Evolutionary conservation across 2,797 vertebrate species (phyloP), one percentile per base, ranked within the genome.

Genomic region (Syngnathus acus): DNA sequence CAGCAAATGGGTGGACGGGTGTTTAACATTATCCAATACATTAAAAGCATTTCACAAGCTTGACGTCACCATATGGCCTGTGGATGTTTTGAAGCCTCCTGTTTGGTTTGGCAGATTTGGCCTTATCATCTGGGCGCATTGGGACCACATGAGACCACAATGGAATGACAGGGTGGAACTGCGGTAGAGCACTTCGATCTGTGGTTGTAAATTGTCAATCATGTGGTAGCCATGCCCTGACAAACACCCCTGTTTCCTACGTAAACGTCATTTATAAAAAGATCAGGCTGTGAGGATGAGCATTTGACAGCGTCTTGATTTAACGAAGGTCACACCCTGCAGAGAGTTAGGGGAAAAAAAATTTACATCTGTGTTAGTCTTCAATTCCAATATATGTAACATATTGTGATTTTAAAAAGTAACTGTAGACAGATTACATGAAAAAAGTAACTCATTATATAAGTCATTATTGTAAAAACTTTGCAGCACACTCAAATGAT

Each of bases 161-260:
- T 59, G 57, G 57, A 59, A 59, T 59, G 57, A n/a, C 17, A 59
- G 57, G 57, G 57, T 59, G 57, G 57, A 59, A 14, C 37, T 39
- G 57, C 38, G 57, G 57, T 9, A 17, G 57, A 59, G 57, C 9
- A 59, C 37, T 19, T 59, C 37, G 38, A 58, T 37, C 55, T 59
- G 57, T 19, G 57, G 57, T 39, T 17, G 57, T 39, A 40, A 38
- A 59, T 39, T 17, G 17, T 59, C 57, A 39, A 19, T 40, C 37
- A n/a, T 16, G 19, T 39, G 37, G 37, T 19, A 26, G 37, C 17
- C 37, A 9, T 59, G 38, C 53, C 53, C 53, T 54, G 21, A 54
- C 26, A 23, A 54, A 54, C 21, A 54, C 53, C 53, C 53, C 45
- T 57, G 37, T 39, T 59, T 59, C 57, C 37, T 39, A 8, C 17